A percentile compares a stretch with the other conserved stretches of the same genome.
Conservation (phyloP, 2,888 invertebrate species). For the Lissonota sp. region DNA sequence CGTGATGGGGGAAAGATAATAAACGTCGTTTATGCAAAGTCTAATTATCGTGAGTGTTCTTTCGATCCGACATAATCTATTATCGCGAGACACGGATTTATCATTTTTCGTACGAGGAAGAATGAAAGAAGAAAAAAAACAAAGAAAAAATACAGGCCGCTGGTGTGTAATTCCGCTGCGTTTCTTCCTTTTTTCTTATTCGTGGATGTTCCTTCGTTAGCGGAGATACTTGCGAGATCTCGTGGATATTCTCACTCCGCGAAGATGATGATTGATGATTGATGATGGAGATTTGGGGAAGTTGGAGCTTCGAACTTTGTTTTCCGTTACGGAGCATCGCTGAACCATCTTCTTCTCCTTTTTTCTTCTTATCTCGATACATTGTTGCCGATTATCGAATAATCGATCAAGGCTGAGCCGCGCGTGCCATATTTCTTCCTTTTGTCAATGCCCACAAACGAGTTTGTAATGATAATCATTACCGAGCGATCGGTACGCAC, state of each 20-base stretch:
- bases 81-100: no score
- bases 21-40: constrained; percentile 21
- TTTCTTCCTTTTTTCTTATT: constrained; percentile 1
- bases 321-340: background rate
- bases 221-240: no score
- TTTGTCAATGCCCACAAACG: background rate
- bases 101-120: no score
- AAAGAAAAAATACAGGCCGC: no score
- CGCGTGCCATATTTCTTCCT: background rate
- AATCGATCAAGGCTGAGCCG: background rate
- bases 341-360: background rate
- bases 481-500: background rate
- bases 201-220: no score
- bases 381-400: background rate
- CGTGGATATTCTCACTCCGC: no score
- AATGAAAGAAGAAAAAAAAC: no score
- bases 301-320: no score
- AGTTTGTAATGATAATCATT: background rate
- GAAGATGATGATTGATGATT: background rate
- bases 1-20: background rate
- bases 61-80: no score
- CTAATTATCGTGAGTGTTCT: background rate
- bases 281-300: no score
- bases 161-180: no score
- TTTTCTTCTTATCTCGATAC: background rate